These are phyloP conservation scores for Pandion haliaetus DNA, from an alignment of 2,113 vertebrate species.

Conservation along the genomic window DNA sequence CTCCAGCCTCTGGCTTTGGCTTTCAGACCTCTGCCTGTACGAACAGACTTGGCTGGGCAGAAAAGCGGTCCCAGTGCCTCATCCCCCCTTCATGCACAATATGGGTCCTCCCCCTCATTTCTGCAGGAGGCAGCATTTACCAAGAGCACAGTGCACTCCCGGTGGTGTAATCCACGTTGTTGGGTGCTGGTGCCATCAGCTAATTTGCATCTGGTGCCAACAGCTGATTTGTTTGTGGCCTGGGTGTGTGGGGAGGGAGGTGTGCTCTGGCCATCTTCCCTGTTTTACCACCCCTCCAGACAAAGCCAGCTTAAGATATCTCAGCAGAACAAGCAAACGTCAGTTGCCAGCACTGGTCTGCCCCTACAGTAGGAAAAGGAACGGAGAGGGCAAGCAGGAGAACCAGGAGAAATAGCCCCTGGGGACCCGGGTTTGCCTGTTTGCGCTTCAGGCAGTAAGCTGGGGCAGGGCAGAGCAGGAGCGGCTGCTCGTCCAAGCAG, in stretches of 20 bases:
- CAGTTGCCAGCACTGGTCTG: background rate
- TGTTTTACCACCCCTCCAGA: background rate
- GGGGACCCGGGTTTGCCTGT: background rate
- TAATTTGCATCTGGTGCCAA: background rate
- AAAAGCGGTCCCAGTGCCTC: background rate
- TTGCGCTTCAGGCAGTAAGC: fast-evolving
- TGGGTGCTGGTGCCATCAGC: background rate
- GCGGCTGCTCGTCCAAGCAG: background rate
- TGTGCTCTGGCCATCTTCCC: background rate
- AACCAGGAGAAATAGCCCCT: background rate
- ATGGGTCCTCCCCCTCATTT: background rate
- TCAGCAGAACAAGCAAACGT: background rate
- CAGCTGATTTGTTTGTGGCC: background rate
- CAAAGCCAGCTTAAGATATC: background rate
- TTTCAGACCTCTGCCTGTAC: background rate
- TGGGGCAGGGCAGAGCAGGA: background rate
- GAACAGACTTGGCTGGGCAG: background rate
- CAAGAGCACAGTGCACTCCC: background rate
- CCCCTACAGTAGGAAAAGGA: background rate
- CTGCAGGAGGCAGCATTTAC: background rate
- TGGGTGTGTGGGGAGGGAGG: background rate
- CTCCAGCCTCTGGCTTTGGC: background rate
- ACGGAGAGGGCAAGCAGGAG: background rate
- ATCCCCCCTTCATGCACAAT: background rate
- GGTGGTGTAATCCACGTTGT: background rate